phyloP scores from a whole-genome alignment of 2,113 vertebrate genomes.

The Hyaena hyaena region DNA sequence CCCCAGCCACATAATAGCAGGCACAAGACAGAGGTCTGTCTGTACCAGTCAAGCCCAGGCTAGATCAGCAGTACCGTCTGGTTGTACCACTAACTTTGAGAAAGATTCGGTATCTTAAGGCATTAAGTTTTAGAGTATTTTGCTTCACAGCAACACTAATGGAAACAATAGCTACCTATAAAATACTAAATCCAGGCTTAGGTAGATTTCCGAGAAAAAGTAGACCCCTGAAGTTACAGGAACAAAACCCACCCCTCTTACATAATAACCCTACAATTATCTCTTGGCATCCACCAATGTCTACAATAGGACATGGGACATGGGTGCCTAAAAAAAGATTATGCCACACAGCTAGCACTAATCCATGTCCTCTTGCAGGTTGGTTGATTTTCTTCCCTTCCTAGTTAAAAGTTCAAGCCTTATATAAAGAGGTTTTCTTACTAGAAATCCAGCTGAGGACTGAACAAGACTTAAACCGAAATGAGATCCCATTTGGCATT shows the following conservation, averaged over 20 bases:
- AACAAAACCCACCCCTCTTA: not conserved
- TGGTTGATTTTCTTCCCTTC: not conserved
- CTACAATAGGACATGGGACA: not conserved
- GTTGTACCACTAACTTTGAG: not conserved
- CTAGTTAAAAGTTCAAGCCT: slow-evolving; percentile 53
- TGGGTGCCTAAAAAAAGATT: not conserved
- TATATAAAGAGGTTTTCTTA: slow-evolving; percentile 56
- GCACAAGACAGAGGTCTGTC: not conserved
- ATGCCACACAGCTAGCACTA: not conserved
- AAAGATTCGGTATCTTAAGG: not conserved
- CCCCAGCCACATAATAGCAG: not conserved
- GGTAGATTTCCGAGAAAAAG: not conserved
- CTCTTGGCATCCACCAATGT: not conserved
- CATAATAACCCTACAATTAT: not conserved
- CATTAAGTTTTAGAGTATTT: not conserved
- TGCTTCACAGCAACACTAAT: not conserved
- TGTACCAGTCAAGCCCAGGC: rapidly evolving
- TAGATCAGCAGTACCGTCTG: not conserved
- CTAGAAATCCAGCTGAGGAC: slow-evolving; percentile 32
- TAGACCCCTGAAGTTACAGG: not conserved
- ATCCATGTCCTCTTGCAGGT: rapidly evolving
- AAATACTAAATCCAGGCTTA: not conserved
- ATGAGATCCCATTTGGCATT: slow-evolving; percentile 75
- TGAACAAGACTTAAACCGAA: slow-evolving; percentile 67
- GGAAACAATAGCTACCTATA: not conserved